These are phyloP conservation scores for Porites evermanni DNA, from an alignment of 92 coral and sea anemone species.

Conservation along the genomic window DNA sequence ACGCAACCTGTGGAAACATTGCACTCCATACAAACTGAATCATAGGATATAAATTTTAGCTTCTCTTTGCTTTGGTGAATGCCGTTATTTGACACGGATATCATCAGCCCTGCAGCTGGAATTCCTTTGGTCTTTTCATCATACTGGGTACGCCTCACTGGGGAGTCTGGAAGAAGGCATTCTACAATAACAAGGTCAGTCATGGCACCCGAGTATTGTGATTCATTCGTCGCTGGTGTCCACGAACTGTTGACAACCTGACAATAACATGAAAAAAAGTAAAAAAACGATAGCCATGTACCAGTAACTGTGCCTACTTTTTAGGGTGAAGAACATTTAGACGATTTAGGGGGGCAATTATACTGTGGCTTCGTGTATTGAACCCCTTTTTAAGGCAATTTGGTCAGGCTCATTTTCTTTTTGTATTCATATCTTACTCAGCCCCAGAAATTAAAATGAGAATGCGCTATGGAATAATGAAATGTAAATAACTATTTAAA, in stretches of 20 bases:
- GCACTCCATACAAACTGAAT: constrained; percentile 57
- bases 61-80: constrained; percentile 20
- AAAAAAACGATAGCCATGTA: too few species aligned
- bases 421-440: too few species aligned
- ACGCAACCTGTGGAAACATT: constrained; percentile 45
- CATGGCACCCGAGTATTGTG: constrained; percentile 31
- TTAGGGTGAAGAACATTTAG: too few species aligned
- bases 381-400: too few species aligned
- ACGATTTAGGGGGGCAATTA: too few species aligned
- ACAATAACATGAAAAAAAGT: too few species aligned
- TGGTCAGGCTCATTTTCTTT: too few species aligned
- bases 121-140: constrained; percentile 35
- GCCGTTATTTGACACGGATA: constrained; percentile 60
- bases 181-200: constrained; percentile 59
- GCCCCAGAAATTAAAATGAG: too few species aligned
- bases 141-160: constrained; percentile 49
- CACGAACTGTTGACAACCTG: constrained; percentile 54
- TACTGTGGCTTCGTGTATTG: too few species aligned
- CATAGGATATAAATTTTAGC: constrained; percentile 41
- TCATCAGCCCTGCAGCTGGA: constrained; percentile 47
- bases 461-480: too few species aligned
- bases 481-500: too few species aligned
- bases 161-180: constrained; percentile 56
- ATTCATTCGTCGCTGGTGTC: constrained; percentile 23
- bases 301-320: too few species aligned